These are phyloP conservation scores for Pelagia noctiluca DNA, from an alignment of 30 jellyfish, hydroid and myxozoan genomes.

Conservation along the genomic window DNA sequence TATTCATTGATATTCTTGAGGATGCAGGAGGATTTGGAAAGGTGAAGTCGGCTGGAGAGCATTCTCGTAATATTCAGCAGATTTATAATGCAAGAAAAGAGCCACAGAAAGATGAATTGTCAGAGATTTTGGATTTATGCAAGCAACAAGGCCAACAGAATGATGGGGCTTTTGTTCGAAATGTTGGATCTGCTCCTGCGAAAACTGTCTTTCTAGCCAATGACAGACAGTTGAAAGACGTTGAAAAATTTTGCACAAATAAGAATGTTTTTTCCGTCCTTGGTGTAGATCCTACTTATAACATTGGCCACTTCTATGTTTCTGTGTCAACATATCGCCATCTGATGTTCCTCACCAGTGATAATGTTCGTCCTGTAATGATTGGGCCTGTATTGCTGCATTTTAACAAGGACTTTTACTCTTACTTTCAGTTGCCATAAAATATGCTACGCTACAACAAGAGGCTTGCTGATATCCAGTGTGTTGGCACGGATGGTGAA, in stretches of 20 bases:
- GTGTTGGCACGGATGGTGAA: slow-evolving; percentile 25
- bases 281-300: slow-evolving; percentile 33
- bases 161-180: slow-evolving; percentile 6
- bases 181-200: slow-evolving; percentile 16
- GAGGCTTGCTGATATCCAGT: background rate
- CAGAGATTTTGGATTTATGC: slow-evolving; percentile 6
- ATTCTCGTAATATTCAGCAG: slow-evolving; percentile 8
- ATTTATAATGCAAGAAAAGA: slow-evolving; percentile 4
- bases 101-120: slow-evolving; percentile 2
- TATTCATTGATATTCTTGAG: background rate
- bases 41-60: slow-evolving; percentile 5
- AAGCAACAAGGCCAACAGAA: background rate
- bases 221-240: slow-evolving; percentile 2
- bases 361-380: slow-evolving; percentile 23
- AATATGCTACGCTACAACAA: slow-evolving; percentile 9
- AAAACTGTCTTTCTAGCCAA: slow-evolving; percentile 13
- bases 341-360: slow-evolving; percentile 8
- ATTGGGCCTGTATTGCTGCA: slow-evolving; percentile 24
- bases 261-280: slow-evolving; percentile 5
- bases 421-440: slow-evolving; percentile 29
- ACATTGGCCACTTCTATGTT: slow-evolving; percentile 3
- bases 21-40: slow-evolving; percentile 42
- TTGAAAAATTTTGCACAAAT: slow-evolving; percentile 16
- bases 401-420: slow-evolving; percentile 4
- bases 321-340: slow-evolving; percentile 13